These are phyloP conservation scores for Spongilla lacustris DNA, from an alignment of 37 sponge, comb jelly and placozoan species.

Conservation along the genomic window DNA sequence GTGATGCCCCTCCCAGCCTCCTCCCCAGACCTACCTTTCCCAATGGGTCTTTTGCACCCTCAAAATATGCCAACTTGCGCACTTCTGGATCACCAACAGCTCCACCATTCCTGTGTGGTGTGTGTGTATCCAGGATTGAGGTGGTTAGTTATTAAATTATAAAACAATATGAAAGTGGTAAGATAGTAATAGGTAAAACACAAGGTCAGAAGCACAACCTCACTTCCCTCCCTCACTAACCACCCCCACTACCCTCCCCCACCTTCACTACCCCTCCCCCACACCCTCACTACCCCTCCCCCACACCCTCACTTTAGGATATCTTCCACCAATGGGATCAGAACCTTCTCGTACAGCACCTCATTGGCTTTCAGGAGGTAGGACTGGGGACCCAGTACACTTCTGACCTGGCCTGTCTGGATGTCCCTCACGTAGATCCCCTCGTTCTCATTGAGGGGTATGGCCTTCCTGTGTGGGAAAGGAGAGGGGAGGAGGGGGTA, in stretches of 20 bases:
- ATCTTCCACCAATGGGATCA: constrained; percentile 79
- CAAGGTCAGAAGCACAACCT: too few species aligned
- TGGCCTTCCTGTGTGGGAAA: constrained; percentile 69
- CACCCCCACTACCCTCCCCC: too few species aligned
- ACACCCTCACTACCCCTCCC: not conserved
- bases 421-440: constrained; percentile 88
- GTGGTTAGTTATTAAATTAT: too few species aligned
- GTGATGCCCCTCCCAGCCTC: too few species aligned
- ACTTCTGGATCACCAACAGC: constrained; percentile 75
- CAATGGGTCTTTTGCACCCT: constrained; percentile 69
- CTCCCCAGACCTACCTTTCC: constrained; percentile 45
- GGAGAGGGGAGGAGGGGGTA: too few species aligned
- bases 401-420: constrained; percentile 77
- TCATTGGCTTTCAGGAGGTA: constrained; percentile 86
- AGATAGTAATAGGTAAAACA: too few species aligned
- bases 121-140: not conserved
- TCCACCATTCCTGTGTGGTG: constrained; percentile 69
- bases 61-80: constrained; percentile 87
- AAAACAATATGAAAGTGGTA: not conserved
- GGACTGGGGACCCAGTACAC: constrained; percentile 86
- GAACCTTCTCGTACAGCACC: constrained; percentile 75
- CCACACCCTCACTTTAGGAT: constrained; percentile 60
- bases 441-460: constrained; percentile 91
- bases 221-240: too few species aligned
- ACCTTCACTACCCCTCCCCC: not conserved